Evolutionary conservation across 2,888 invertebrate species (phyloP).

Genomic region (Agonum fuliginosum): DNA sequence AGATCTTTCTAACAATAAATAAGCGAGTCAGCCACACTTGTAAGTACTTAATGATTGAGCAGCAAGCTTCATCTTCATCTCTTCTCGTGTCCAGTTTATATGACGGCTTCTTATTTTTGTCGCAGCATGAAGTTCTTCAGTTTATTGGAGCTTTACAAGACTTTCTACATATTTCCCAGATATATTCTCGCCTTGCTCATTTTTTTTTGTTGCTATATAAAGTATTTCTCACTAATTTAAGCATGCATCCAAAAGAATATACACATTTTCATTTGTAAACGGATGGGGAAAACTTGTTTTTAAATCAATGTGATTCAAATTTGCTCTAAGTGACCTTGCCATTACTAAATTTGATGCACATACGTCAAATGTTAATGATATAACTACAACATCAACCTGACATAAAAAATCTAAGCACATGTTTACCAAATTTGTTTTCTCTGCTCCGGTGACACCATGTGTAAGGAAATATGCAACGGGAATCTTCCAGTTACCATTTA

Average conservation of each 20-base stretch:
- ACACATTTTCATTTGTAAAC: constrained; percentile 13
- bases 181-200: not conserved
- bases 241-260: constrained; percentile 59
- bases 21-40: constrained; percentile 40
- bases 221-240: constrained; percentile 61
- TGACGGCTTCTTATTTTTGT: constrained; percentile 58
- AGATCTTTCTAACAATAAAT: constrained; percentile 18
- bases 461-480: not conserved
- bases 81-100: constrained; percentile 53
- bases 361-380: not conserved
- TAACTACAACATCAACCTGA: too few species aligned
- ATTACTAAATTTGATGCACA: not conserved
- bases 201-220: constrained; percentile 53
- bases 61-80: constrained; percentile 60
- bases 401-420: too few species aligned
- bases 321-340: not conserved
- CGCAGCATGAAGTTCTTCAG: constrained; percentile 56
- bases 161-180: constrained; percentile 55
- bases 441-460: not conserved
- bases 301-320: not conserved
- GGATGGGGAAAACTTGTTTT: constrained; percentile 57
- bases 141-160: constrained; percentile 51
- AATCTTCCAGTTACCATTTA: not conserved
- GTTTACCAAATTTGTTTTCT: not conserved
- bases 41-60: constrained; percentile 55